Evolutionary conservation across 2,797 vertebrate genomes (phyloP).

Genomic region (Sebastes wilsoni): DNA sequence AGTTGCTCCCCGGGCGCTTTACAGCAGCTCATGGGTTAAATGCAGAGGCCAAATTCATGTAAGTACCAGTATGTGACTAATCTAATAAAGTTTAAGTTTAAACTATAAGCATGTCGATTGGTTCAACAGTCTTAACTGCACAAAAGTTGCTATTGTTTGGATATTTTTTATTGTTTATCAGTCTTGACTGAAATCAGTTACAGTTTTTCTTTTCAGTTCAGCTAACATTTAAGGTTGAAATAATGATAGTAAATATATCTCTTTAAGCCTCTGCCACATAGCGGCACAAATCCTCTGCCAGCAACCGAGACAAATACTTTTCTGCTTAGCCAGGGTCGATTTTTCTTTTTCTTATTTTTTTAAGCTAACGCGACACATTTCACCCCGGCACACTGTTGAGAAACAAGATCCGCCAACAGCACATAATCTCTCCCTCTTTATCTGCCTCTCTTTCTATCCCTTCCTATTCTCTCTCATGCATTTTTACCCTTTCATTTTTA

Average conservation of each 20-base stretch:
- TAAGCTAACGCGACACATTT: slow-evolving; percentile 54
- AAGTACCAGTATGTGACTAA: too few relatives aligned
- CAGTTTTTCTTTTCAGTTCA: background rate
- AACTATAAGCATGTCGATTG: background rate
- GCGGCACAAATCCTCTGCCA: slow-evolving; percentile 31
- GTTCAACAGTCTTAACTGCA: background rate
- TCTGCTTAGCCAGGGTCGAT: slow-evolving; percentile 34
- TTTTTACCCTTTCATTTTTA: slow-evolving; percentile 20
- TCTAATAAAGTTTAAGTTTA: too few relatives aligned
- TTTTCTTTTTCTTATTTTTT: slow-evolving; percentile 1
- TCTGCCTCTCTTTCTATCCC: slow-evolving; percentile 1
- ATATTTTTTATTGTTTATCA: background rate
- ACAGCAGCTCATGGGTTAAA: too few relatives aligned
- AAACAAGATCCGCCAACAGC: slow-evolving; percentile 39
- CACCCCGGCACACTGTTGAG: slow-evolving; percentile 19
- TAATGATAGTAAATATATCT: background rate
- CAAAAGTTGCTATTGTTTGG: background rate
- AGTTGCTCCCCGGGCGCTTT: too few relatives aligned
- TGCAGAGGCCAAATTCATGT: too few relatives aligned
- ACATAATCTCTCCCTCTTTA: slow-evolving; percentile 39
- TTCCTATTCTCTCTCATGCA: slow-evolving; percentile 22
- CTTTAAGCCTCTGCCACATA: slow-evolving; percentile 16
- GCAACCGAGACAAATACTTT: slow-evolving; percentile 41
- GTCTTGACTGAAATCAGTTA: background rate
- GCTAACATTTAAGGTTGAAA: background rate